Evolutionary conservation across 2,113 vertebrate species (phyloP).

Genomic region (Syngnathoides biaculeatus): DNA sequence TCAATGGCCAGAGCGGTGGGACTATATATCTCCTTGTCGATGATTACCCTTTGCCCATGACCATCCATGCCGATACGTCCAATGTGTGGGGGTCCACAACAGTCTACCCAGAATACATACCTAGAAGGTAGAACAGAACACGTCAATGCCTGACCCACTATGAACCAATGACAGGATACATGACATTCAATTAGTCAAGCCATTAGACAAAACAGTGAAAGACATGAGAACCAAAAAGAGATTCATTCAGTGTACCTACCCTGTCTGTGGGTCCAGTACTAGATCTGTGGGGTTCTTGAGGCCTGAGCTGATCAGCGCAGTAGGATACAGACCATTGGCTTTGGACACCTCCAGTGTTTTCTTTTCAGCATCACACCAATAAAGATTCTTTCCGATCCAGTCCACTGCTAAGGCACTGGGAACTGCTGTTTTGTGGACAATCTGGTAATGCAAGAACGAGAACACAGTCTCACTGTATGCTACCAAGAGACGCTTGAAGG

Average conservation of each 20-base stretch:
- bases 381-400: constrained; percentile 98
- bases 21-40: constrained; percentile 89
- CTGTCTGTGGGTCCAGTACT: constrained; percentile 84
- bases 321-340: constrained; percentile 91
- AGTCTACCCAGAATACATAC: constrained; percentile 97
- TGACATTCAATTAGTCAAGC: neutral
- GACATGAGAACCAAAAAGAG: too few relatives aligned
- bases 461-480: neutral
- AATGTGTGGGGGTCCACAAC: constrained; percentile 89
- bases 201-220: neutral
- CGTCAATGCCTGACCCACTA: neutral
- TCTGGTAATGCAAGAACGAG: constrained; percentile 62
- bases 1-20: constrained; percentile 93
- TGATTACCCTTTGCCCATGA: constrained; percentile 80
- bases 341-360: constrained; percentile 97
- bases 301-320: constrained; percentile 83
- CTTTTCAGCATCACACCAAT: constrained; percentile 94
- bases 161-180: neutral
- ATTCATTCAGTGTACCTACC: constrained; percentile 69
- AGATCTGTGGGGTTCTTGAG: constrained; percentile 89
- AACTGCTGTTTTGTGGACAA: constrained; percentile 90
- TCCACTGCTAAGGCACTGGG: constrained; percentile 93
- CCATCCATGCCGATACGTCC: constrained; percentile 96
- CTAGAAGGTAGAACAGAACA: constrained; percentile 58
- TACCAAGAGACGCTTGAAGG: neutral